Evolutionary conservation across 2,797 vertebrate species (phyloP), one percentile per base, ranked within the genome.

Genomic region (Salarias fasciatus): DNA sequence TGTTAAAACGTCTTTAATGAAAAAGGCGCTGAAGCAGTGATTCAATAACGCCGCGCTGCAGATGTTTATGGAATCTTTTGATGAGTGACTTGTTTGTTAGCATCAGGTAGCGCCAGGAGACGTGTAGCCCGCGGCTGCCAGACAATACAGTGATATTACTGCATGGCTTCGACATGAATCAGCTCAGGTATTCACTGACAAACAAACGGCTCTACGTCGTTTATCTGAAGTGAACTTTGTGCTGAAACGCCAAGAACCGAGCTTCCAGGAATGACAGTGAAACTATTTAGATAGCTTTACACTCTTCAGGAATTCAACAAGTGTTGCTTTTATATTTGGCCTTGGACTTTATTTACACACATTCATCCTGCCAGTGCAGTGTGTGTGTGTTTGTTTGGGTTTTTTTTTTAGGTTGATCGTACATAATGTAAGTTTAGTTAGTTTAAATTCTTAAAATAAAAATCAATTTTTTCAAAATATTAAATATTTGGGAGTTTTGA

Each of bases 311-410:
- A 11, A 35, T 6, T 54, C 35, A 4, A 13, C 28, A 50, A 67
- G 38, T 1, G 0, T 6, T 53, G 35, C 44, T 33, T 38, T 56
- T 38, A 50, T 44, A 38, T 28, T 36, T 56, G 28, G 50, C 28
- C 48, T 35, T 48, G n/a, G 57, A 40, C 13, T 51, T 63, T 72
- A 14, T 73, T 64, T 12, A 58, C 18, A 41, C 10, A 18, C 13
- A 14, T 28, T 57, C 28, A 36, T 53, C 15, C 38, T 41, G 46
- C 13, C 38, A 36, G 46, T 60, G 42, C 15, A 1, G 5, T 30
- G 9, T 43, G 38, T 2, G 13, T n/a, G n/a, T n/a, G n/a, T n/a
- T n/a, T n/a, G n/a, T n/a, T n/a, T n/a, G n/a, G n/a, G 4, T 50
- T 40, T 36, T 46, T 54, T 45, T 44, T 36, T 46, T 50, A 36